Evolutionary conservation across 2,113 vertebrate genomes (phyloP).

Genomic region (Corapipo altera): DNA sequence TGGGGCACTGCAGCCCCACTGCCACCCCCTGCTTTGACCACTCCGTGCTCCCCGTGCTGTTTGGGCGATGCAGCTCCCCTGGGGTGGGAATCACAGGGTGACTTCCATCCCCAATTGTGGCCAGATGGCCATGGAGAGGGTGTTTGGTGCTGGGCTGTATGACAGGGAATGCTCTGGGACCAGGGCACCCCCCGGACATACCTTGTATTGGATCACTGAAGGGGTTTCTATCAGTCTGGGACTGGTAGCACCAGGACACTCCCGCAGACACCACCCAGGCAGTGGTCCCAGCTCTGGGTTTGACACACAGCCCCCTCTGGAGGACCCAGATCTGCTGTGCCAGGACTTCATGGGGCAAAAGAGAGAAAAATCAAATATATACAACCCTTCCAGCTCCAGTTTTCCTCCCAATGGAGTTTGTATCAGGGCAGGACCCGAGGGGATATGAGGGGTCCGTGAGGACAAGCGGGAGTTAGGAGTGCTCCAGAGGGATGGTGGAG

Average conservation of each 20-base stretch:
- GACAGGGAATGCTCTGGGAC: not conserved
- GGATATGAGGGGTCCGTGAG: not conserved
- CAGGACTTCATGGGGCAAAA: not conserved
- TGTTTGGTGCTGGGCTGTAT: not conserved
- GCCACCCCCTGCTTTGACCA: not conserved
- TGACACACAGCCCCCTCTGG: not conserved
- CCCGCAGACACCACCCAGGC: not conserved
- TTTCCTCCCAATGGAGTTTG: not conserved
- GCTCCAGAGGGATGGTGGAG: not conserved
- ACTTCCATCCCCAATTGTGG: not conserved
- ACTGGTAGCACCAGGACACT: not conserved
- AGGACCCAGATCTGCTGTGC: not conserved
- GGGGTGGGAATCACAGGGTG: not conserved
- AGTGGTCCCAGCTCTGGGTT: no score
- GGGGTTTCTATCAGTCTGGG: not conserved
- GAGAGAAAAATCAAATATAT: not conserved
- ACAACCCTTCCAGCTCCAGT: not conserved
- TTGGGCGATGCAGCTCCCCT: not conserved
- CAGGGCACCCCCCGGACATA: not conserved
- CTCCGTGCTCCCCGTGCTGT: accelerated
- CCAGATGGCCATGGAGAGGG: not conserved
- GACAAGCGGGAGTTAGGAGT: not conserved
- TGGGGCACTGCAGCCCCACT: not conserved
- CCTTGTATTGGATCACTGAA: accelerated
- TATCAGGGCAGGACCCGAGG: not conserved